Percentiles rank a stretch among this genome's conserved stretches.
Evolutionary conservation across 2,113 vertebrate species (phyloP).

Genomic region (Thunnus thynnus): DNA sequence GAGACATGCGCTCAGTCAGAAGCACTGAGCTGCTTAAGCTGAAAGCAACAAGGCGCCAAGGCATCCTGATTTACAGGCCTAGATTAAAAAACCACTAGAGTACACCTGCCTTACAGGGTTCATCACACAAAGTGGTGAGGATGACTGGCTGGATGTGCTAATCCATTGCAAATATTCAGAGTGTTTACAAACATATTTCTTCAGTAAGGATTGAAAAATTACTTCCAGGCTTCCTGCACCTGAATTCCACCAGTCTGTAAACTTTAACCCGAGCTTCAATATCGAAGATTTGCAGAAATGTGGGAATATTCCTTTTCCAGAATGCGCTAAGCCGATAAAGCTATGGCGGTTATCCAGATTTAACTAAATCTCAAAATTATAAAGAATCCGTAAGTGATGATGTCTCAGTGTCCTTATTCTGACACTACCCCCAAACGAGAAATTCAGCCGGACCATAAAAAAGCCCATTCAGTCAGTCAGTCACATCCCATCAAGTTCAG

Average conservation of each 20-base stretch:
- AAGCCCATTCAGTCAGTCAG: constrained; percentile 21
- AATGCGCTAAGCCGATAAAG: not conserved
- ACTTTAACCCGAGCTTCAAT: no score
- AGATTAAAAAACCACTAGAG: not conserved
- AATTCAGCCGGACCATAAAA: not conserved
- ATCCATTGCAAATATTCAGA: not conserved
- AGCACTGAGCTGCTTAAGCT: constrained; percentile 7
- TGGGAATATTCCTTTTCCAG: not conserved
- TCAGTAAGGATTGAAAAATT: not conserved
- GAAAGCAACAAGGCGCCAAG: constrained; percentile 2
- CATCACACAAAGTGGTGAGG: not conserved
- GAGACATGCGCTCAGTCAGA: constrained; percentile 2
- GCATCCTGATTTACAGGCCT: constrained; percentile 1
- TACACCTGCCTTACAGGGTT: constrained; percentile 12
- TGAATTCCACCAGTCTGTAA: no score
- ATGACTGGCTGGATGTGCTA: not conserved
- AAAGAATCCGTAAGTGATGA: not conserved
- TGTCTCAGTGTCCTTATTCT: not conserved
- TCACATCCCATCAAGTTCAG: constrained; percentile 36
- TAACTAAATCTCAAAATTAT: not conserved
- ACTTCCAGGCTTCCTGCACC: not conserved
- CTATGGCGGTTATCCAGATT: not conserved
- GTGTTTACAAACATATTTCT: not conserved
- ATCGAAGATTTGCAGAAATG: no score
- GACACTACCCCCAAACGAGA: not conserved